A percentile compares a stretch with the other conserved stretches of the same genome.
phyloP scores from a whole-genome alignment of 2,797 vertebrate species.

The Botia kubotai region DNA sequence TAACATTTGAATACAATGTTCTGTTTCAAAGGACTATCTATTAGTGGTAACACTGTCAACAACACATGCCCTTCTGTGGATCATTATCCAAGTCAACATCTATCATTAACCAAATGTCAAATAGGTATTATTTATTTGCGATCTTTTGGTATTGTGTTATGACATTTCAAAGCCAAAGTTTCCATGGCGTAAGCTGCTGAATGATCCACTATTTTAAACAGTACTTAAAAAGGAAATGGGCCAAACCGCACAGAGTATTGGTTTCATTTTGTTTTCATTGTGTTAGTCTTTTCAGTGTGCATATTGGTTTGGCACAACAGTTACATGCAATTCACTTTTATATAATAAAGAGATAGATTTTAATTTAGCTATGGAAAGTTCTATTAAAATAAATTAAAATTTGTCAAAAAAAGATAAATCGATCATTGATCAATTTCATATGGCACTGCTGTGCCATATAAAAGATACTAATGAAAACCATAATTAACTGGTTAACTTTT shows the following conservation, averaged over 20 bases:
- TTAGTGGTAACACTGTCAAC: slow-evolving; percentile 32
- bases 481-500: no score
- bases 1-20: slow-evolving; percentile 19
- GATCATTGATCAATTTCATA: no score
- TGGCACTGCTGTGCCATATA: no score
- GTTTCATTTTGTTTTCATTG: slow-evolving; percentile 34
- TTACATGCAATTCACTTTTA: slow-evolving; percentile 23
- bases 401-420: no score
- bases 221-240: slow-evolving; percentile 33
- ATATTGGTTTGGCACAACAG: slow-evolving; percentile 36
- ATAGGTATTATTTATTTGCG: slow-evolving; percentile 24
- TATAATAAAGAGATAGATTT: slow-evolving; percentile 20
- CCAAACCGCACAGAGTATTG: slow-evolving; percentile 6
- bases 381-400: not conserved
- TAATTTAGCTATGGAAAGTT: no score
- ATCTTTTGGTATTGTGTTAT: slow-evolving; percentile 39
- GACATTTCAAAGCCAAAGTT: slow-evolving; percentile 38
- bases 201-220: slow-evolving; percentile 43
- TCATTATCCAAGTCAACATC: slow-evolving; percentile 27
- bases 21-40: not conserved
- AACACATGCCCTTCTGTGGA: slow-evolving; percentile 22
- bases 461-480: no score
- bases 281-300: slow-evolving; percentile 27
- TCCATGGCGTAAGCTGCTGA: slow-evolving; percentile 41
- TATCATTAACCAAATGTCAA: slow-evolving; percentile 31